These are phyloP conservation scores for Cyprinus carpio DNA, from an alignment of 2,113 vertebrate species.

Conservation along the genomic window DNA sequence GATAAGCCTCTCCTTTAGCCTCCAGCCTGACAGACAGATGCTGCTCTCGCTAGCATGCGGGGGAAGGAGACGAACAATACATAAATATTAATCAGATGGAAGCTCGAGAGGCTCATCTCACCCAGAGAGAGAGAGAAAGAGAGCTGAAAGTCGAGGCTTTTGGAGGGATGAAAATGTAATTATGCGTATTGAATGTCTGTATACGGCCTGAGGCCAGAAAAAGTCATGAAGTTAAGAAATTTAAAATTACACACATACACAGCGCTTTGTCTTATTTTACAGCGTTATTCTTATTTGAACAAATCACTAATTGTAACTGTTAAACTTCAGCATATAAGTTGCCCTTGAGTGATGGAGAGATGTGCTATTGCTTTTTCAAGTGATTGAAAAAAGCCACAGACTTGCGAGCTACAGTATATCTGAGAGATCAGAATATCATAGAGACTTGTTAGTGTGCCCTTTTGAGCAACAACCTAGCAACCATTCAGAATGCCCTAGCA, in stretches of 20 bases:
- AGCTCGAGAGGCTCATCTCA: background rate
- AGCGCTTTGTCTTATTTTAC: background rate
- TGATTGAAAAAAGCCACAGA: background rate
- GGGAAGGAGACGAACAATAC: conserved; percentile 39
- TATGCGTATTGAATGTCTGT: conserved; percentile 5
- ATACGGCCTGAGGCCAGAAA: background rate
- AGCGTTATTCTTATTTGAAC: background rate
- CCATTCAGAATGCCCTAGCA: background rate
- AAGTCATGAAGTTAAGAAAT: background rate
- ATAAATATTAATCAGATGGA: conserved; percentile 56
- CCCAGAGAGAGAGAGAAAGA: conserved; percentile 1
- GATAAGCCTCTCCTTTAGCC: conserved; percentile 38
- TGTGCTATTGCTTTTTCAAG: background rate
- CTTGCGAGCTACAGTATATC: background rate
- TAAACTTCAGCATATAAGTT: background rate
- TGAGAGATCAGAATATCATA: background rate
- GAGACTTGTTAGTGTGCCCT: background rate
- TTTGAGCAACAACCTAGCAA: background rate
- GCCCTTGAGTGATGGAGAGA: background rate
- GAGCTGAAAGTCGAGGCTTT: conserved; percentile 9
- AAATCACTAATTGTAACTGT: background rate
- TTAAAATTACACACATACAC: background rate
- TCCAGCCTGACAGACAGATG: conserved; percentile 48
- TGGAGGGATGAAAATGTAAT: conserved; percentile 14
- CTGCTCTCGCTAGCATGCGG: conserved; percentile 33